Percentiles rank a stretch among this genome's conserved stretches.
phyloP scores from a whole-genome alignment of 2,113 vertebrate species.

The Brachirus orientalis region DNA sequence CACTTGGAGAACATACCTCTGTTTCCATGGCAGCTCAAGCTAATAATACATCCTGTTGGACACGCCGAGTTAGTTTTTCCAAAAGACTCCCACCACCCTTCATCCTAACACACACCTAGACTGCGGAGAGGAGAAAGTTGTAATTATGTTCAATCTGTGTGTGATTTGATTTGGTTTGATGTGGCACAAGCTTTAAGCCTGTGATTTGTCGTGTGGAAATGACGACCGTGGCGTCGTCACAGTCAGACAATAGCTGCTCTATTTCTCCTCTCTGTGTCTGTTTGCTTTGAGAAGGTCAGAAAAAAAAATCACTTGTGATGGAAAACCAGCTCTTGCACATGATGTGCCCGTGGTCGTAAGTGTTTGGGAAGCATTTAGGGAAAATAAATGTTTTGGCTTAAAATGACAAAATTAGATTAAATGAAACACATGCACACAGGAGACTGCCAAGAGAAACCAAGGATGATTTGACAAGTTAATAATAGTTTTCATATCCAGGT shows the following conservation, averaged over 20 bases:
- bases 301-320: slow-evolving; percentile 18
- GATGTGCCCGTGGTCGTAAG: neutral
- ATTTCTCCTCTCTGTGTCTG: slow-evolving; percentile 11
- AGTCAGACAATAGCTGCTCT: slow-evolving; percentile 43
- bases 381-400: slow-evolving; percentile 11
- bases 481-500: slow-evolving; percentile 22
- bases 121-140: slow-evolving; percentile 11
- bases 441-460: slow-evolving; percentile 12
- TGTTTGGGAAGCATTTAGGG: slow-evolving; percentile 28
- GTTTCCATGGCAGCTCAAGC: slow-evolving; percentile 38
- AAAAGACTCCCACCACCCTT: slow-evolving; percentile 7
- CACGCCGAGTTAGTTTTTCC: slow-evolving; percentile 30
- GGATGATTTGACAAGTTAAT: slow-evolving; percentile 23
- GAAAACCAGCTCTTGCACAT: slow-evolving; percentile 29
- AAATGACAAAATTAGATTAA: slow-evolving; percentile 12
- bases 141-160: slow-evolving; percentile 40
- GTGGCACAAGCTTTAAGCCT: slow-evolving; percentile 31
- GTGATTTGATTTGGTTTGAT: slow-evolving; percentile 53
- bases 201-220: slow-evolving; percentile 46
- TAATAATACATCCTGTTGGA: slow-evolving; percentile 44
- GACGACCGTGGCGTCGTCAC: slow-evolving; percentile 1
- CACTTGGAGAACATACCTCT: slow-evolving; percentile 14
- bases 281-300: neutral
- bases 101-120: slow-evolving; percentile 27
- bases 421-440: neutral